Base-by-base conservation (phyloP, 2,113 vertebrate species). In the Alligator sinensis region DNA sequence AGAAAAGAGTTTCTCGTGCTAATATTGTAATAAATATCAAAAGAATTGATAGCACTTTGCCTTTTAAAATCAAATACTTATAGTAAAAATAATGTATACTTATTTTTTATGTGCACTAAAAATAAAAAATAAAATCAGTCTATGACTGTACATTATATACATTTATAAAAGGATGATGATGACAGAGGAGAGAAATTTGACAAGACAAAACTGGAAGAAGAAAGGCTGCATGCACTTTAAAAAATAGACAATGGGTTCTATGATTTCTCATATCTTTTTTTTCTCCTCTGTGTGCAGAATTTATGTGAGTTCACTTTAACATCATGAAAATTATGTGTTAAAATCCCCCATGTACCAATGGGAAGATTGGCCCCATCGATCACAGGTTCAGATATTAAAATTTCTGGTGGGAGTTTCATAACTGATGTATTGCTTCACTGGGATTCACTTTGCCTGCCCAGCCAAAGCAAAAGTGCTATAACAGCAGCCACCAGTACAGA, bases 321-420 rank as follows among this genome's bases (percentile, higher is more conserved):
- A 27, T 81, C 55, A 27, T 89, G 94, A 96, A 95, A 96, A 95
- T 81, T 68, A n/a, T 18, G 64, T 82, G 21, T 34, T 93, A 91
- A 95, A 96, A 94, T 88, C 82, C 90, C 93, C 88, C 79, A 12
- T 78, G 95, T 72, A 88, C 87, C 6, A 68, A 94, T 11, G 81
- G 87, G 92, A 89, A 94, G 88, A 68, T 59, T 68, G 64, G 89
- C 82, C 93, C 87, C 95, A 95, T 95, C 25, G 2, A 80, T 96
- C 97, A 91, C 94, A 27, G 72, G 89, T 63, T 30, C 84, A 92
- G 88, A 87, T 94, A 91, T 76, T 86, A 83, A 88, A 84, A 93
- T 79, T 94, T 96, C 92, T 78, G 21, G 88, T 96, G 88, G 83
- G 90, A 91, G 90, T 96, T 92, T 93, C 87, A 28, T 77, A 92